Evolutionary conservation across 2,888 invertebrate genomes (phyloP).

Genomic region (Colostygia pectinataria): DNA sequence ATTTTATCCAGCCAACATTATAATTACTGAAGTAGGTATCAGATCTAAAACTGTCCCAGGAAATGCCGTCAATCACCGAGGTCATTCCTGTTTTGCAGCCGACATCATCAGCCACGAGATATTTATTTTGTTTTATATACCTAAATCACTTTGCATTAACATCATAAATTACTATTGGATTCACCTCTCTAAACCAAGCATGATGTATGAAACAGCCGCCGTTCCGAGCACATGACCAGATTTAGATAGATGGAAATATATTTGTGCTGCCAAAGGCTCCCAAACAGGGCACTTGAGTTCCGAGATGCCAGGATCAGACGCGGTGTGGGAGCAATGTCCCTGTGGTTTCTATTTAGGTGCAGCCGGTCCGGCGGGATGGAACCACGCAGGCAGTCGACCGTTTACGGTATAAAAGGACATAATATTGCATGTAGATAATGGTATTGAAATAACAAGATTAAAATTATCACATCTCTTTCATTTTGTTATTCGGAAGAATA

Average conservation of each 20-base stretch:
- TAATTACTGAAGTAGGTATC: no score
- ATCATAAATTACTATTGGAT: slow-evolving; percentile 46
- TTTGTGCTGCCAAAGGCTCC: slow-evolving; percentile 49
- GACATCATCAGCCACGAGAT: slow-evolving; percentile 29
- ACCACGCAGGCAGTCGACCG: slow-evolving; percentile 73
- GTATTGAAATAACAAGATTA: neutral
- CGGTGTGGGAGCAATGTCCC: slow-evolving; percentile 78
- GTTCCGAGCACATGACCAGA: slow-evolving; percentile 24
- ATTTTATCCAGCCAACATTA: no score
- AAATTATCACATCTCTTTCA: no score
- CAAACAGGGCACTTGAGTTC: slow-evolving; percentile 70
- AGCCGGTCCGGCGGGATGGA: slow-evolving; percentile 74
- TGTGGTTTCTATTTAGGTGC: slow-evolving; percentile 83
- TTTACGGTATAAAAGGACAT: slow-evolving; percentile 72
- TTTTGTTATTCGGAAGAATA: no score
- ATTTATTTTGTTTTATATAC: slow-evolving; percentile 37
- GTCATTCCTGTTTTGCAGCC: slow-evolving; percentile 36
- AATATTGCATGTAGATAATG: slow-evolving; percentile 42
- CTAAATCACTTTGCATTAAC: slow-evolving; percentile 28
- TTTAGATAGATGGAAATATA: slow-evolving; percentile 35
- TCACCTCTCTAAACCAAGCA: slow-evolving; percentile 17
- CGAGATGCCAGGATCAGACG: slow-evolving; percentile 68
- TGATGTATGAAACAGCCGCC: slow-evolving; percentile 11
- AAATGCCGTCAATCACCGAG: slow-evolving; percentile 54
- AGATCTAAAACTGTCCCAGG: slow-evolving; percentile 44